Conservation (phyloP, 2,797 vertebrate species). For the Tiaroga cobitis region DNA sequence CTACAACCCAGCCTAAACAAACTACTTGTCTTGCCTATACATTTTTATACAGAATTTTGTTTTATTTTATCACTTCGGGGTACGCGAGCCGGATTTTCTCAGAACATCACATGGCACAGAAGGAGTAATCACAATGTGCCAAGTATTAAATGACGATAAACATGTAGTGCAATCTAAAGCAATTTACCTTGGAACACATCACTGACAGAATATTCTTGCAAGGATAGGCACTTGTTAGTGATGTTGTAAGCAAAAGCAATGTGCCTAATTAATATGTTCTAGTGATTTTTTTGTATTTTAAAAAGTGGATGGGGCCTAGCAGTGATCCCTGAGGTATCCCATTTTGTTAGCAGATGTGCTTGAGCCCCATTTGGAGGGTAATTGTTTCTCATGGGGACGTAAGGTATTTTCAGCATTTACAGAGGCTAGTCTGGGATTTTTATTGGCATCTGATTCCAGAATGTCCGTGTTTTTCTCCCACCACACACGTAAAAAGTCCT, state of each 20-base stretch:
- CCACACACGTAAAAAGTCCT: too few species aligned
- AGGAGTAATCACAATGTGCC: too few species aligned
- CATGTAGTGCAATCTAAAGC: too few species aligned
- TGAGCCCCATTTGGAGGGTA: neutral
- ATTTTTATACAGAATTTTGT: too few species aligned
- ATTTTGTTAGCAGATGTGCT: neutral
- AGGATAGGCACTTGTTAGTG: neutral
- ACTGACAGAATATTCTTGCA: neutral
- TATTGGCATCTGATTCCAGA: neutral
- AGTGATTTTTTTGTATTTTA: neutral
- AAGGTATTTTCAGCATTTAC: neutral
- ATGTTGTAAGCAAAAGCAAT: neutral
- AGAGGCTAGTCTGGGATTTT: neutral
- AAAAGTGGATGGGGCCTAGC: neutral
- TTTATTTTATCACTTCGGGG: too few species aligned
- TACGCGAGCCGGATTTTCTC: too few species aligned
- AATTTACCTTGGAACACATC: neutral
- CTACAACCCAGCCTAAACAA: too few species aligned
- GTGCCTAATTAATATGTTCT: neutral
- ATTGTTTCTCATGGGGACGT: neutral
- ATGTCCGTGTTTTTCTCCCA: too few species aligned
- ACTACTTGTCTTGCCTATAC: too few species aligned
- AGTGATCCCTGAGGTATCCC: neutral
- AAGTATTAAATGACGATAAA: too few species aligned
- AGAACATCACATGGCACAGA: too few species aligned